phyloP scores from a whole-genome alignment of 2,888 invertebrate genomes.

The Cerceris rybyensis region DNA sequence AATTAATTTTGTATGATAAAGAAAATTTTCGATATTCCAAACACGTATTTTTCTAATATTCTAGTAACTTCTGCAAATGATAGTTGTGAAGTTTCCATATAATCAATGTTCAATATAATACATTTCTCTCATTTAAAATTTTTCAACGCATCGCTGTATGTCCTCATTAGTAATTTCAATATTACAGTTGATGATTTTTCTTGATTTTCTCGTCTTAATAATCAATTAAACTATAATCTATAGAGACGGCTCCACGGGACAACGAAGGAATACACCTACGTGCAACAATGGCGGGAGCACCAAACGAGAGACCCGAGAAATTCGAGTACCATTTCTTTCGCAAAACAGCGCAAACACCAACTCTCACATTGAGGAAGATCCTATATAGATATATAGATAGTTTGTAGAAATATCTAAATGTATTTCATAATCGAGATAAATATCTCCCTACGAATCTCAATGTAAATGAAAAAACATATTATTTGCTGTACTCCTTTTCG shows the following conservation, averaged over 20 bases:
- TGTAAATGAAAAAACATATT: not conserved
- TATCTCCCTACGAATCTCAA: not conserved
- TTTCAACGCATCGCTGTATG: no score
- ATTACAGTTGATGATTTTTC: not conserved
- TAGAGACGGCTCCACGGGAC: constrained; percentile 72
- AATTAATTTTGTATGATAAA: no score
- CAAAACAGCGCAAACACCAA: constrained; percentile 19
- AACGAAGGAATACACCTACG: constrained; percentile 70
- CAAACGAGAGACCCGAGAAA: constrained; percentile 31
- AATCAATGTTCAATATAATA: no score
- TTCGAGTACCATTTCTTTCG: constrained; percentile 38
- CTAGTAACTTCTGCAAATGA: no score
- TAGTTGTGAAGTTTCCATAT: no score
- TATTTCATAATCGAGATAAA: not conserved
- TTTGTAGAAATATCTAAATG: not conserved
- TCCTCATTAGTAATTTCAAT: no score
- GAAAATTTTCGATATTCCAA: no score
- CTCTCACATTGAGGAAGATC: not conserved
- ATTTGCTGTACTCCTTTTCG: no score
- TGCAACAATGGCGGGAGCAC: constrained; percentile 55
- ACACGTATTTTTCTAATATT: no score
- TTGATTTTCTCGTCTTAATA: not conserved
- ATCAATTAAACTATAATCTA: constrained; percentile 32
- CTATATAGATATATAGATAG: not conserved
- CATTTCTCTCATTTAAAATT: no score